Base-by-base conservation (phyloP, 2,888 invertebrate species). In the Trimorus sp. region DNA sequence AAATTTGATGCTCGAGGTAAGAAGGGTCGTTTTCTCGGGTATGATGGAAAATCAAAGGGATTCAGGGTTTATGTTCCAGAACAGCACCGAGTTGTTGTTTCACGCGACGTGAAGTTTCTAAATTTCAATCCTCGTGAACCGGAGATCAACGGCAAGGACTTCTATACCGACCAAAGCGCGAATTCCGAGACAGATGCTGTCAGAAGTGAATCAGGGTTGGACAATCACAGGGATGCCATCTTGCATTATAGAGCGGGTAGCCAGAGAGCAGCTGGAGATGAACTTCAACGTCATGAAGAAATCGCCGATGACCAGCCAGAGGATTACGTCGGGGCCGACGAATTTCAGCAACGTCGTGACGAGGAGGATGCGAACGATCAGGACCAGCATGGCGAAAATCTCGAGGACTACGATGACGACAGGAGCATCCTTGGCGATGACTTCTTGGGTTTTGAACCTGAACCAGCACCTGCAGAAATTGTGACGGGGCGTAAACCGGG, bases 41-140 rank as follows among this genome's bases (percentile, higher is more conserved):
- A 54, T 16, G 54, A n/a, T 9, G 54, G 15, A 51, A 5, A 51
- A 9, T 51, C 51, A 51, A 51, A 51, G 15, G 15, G 51, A 14
- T 51, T 45, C 45, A 45, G 45, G 45, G 45, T 45, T 45, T 45
- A 45, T 45, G 45, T 45, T 45, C 45, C 12, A 45, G 45, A 45
- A 45, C 45, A 45, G 6, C 45, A 45, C 45, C 45, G 45, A 45
- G 45, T 45, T 45, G 6, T 45, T 12, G 45, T 45, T 45, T 45
- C 45, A 45, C 45, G 45, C 6, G 45, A 45, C 45, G 45, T 45
- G 45, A 45, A 45, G 12, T 45, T 45, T 45, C 45, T 45, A 2
- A 45, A 45, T 2, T 45, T 45, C 45, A 45, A 45, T 45, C 45
- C 45, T 45, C 12, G 45, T 1, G 45, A 45, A 45, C 45, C 45